A percentile compares a stretch with the other conserved stretches of the same genome.
phyloP scores from a whole-genome alignment of 2,113 vertebrate genomes.

The Halcyon senegalensis region DNA sequence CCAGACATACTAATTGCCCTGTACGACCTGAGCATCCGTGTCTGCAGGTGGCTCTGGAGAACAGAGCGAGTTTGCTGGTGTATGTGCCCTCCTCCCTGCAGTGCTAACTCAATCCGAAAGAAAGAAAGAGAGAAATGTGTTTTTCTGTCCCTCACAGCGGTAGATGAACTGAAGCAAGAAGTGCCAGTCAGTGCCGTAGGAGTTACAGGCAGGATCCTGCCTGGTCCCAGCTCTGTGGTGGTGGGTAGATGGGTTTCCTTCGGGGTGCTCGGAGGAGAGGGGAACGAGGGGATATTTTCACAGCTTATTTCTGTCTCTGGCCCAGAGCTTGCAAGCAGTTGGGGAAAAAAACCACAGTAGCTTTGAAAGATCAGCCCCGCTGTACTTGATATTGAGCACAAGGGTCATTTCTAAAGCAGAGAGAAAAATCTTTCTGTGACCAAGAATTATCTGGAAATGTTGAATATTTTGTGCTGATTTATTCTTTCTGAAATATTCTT shows the following conservation, averaged over 20 bases:
- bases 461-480: background rate
- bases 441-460: background rate
- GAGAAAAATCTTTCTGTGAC: background rate
- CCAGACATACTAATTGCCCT: background rate
- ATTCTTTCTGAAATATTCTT: background rate
- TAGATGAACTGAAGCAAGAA: background rate
- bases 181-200: fast-evolving
- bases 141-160: background rate
- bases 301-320: background rate
- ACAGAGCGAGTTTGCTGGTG: background rate
- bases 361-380: background rate
- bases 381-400: fast-evolving
- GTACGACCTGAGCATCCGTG: background rate
- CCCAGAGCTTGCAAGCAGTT: background rate
- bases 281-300: background rate
- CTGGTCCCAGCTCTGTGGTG: fast-evolving
- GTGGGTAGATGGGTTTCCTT: background rate
- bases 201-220: background rate
- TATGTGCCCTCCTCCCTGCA: background rate
- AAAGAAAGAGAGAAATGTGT: background rate
- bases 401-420: background rate
- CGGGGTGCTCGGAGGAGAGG: background rate
- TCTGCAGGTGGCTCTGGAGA: background rate
- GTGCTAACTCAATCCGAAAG: background rate
- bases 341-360: background rate